A percentile compares a stretch with the other conserved stretches of the same genome.
These are phyloP conservation scores for Clivina fossor DNA, from an alignment of 2,888 invertebrate species.

Conservation along the genomic window DNA sequence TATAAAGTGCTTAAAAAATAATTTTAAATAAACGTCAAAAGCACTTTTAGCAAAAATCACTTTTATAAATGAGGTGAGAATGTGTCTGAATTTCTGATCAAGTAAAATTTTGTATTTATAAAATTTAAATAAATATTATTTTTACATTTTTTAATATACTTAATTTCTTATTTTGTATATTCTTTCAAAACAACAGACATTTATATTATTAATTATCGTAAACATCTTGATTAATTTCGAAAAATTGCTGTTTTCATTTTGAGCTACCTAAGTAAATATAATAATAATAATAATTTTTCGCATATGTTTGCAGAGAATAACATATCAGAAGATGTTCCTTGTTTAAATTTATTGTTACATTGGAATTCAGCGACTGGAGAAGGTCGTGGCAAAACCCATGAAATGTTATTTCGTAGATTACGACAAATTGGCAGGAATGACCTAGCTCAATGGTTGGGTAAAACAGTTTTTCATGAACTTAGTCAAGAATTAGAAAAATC, in stretches of 20 bases:
- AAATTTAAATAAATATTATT: too few species aligned
- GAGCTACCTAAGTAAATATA: not conserved
- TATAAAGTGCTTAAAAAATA: too few species aligned
- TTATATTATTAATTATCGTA: too few species aligned
- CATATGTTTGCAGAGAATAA: conserved; percentile 48
- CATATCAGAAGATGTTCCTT: conserved; percentile 57
- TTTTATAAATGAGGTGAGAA: too few species aligned
- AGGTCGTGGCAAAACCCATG: conserved; percentile 61
- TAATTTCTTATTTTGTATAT: too few species aligned
- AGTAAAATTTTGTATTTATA: conserved; percentile 7
- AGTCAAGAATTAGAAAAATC: conserved; percentile 53
- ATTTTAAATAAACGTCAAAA: too few species aligned
- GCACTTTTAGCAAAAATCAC: too few species aligned
- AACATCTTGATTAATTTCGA: too few species aligned
- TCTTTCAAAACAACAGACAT: too few species aligned
- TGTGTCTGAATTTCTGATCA: too few species aligned
- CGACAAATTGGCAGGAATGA: conserved; percentile 60
- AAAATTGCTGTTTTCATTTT: too few species aligned
- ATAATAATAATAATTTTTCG: not conserved
- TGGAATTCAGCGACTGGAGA: conserved; percentile 59
- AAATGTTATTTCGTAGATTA: conserved; percentile 58
- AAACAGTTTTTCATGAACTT: conserved; percentile 59
- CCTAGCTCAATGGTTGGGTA: conserved; percentile 64
- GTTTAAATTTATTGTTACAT: conserved; percentile 59
- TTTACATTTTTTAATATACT: too few species aligned